Evolutionary conservation across 1,140 invertebrate species (phyloP).

Genomic region (Bombus confusus): DNA sequence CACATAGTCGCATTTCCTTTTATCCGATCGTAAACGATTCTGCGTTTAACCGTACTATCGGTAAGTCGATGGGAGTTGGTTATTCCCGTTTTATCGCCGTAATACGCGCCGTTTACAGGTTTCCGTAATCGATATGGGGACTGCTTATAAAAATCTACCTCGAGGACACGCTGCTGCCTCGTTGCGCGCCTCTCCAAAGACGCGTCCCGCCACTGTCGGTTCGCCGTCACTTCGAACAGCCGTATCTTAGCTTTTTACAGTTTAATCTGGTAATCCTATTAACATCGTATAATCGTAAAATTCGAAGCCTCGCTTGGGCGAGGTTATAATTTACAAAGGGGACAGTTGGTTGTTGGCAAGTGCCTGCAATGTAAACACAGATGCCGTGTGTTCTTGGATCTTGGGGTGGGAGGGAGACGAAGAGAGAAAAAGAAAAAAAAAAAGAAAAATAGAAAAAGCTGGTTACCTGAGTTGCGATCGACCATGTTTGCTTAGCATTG

Average conservation of each 20-base stretch:
- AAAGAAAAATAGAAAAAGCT: neutral
- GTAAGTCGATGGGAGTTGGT: neutral
- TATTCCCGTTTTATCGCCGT: slow-evolving; percentile 27
- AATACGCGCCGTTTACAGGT: neutral
- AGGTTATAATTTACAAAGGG: slow-evolving; percentile 39
- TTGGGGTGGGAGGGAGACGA: neutral
- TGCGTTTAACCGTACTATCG: slow-evolving; percentile 4
- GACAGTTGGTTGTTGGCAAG: slow-evolving; percentile 57
- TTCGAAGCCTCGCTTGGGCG: neutral
- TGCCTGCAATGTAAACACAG: slow-evolving; percentile 66
- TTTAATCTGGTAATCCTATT: slow-evolving; percentile 73
- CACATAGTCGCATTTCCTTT: neutral
- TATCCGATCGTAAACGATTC: slow-evolving; percentile 18
- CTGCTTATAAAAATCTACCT: slow-evolving; percentile 15
- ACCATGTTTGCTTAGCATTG: slow-evolving; percentile 59
- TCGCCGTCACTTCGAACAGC: neutral
- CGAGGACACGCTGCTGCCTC: neutral
- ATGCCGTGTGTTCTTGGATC: slow-evolving; percentile 36
- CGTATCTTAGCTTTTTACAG: slow-evolving; percentile 59
- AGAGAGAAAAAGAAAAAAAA: neutral
- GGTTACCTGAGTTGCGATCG: slow-evolving; percentile 45
- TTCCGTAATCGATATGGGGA: slow-evolving; percentile 37
- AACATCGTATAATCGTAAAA: slow-evolving; percentile 64
- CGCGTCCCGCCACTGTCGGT: neutral
- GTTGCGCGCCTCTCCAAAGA: neutral